phyloP scores from a whole-genome alignment of 1,140 invertebrate species.

The Idris sp. region DNA sequence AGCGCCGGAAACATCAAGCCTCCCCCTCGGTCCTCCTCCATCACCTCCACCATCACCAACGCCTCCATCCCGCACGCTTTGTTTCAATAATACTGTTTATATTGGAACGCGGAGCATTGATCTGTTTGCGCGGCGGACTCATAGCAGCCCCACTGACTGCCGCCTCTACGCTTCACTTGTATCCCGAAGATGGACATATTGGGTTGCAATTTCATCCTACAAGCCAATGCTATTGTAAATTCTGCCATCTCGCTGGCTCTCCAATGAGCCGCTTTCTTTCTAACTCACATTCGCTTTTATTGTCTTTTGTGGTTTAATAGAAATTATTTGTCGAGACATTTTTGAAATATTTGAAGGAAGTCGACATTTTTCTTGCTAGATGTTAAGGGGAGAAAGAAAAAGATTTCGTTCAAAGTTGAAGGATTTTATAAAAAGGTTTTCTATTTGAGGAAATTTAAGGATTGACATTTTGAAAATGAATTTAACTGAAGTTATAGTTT shows the following conservation, averaged over 20 bases:
- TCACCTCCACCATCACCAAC: constrained; percentile 56
- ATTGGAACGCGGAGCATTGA: constrained; percentile 78
- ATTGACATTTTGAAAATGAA: too few species aligned
- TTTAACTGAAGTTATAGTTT: too few species aligned
- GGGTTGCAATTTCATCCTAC: constrained; percentile 63
- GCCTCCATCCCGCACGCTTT: constrained; percentile 75
- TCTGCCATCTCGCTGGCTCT: constrained; percentile 33
- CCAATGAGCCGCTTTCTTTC: constrained; percentile 23
- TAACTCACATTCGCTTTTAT: constrained; percentile 7
- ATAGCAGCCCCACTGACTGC: constrained; percentile 16
- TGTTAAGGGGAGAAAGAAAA: too few species aligned
- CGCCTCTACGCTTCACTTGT: constrained; percentile 37
- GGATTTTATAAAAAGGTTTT: too few species aligned
- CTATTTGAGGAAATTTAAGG: too few species aligned
- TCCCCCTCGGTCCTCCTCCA: constrained; percentile 57
- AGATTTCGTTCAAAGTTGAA: too few species aligned
- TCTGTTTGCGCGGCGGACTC: constrained; percentile 75
- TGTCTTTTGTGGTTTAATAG: too few species aligned
- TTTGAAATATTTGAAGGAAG: too few species aligned
- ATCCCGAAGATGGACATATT: constrained; percentile 71
- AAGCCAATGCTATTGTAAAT: constrained; percentile 47
- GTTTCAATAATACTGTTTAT: constrained; percentile 80
- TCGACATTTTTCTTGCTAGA: too few species aligned
- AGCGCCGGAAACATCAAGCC: constrained; percentile 70
- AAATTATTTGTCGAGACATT: too few species aligned